phyloP scores from a whole-genome alignment of 1,140 invertebrate genomes.

The Adoxophyes honmai region DNA sequence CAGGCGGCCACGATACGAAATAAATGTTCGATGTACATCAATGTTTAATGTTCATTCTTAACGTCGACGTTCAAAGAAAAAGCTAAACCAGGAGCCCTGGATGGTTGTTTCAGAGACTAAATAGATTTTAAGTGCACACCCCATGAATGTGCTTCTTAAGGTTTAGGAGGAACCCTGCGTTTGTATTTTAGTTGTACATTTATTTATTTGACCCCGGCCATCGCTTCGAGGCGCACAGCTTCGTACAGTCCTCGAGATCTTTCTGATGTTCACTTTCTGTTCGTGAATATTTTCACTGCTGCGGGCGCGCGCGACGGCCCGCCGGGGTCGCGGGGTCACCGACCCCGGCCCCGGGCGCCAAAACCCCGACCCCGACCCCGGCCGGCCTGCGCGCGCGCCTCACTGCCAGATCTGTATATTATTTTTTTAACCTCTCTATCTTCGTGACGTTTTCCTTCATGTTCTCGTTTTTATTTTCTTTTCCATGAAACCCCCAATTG shows the following conservation, averaged over 20 bases:
- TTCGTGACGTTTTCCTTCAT: slow-evolving; percentile 67
- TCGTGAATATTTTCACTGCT: slow-evolving; percentile 47
- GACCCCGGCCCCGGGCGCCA: no score
- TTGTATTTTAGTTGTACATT: slow-evolving; percentile 46
- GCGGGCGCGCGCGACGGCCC: slow-evolving; percentile 36
- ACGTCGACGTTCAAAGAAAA: slow-evolving; percentile 29
- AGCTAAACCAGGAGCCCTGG: slow-evolving; percentile 61
- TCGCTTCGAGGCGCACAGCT: slow-evolving; percentile 70
- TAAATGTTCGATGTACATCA: slow-evolving; percentile 44
- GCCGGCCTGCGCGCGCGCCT: not conserved
- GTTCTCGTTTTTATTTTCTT: slow-evolving; percentile 77
- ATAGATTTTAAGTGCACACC: slow-evolving; percentile 70
- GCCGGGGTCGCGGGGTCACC: no score
- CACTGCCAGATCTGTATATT: slow-evolving; percentile 7
- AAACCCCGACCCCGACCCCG: no score
- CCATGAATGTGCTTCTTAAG: slow-evolving; percentile 75
- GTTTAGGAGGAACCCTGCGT: slow-evolving; percentile 65
- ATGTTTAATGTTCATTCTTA: slow-evolving; percentile 38
- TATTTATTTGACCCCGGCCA: slow-evolving; percentile 59
- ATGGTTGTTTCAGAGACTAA: slow-evolving; percentile 51
- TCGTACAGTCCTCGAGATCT: slow-evolving; percentile 42
- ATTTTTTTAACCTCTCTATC: slow-evolving; percentile 25
- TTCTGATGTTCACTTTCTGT: slow-evolving; percentile 39
- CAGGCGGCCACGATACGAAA: slow-evolving; percentile 4
- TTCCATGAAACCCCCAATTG: slow-evolving; percentile 84